Base-by-base conservation (phyloP, 1,140 invertebrate species). In the Druon quercuslanigerum region DNA sequence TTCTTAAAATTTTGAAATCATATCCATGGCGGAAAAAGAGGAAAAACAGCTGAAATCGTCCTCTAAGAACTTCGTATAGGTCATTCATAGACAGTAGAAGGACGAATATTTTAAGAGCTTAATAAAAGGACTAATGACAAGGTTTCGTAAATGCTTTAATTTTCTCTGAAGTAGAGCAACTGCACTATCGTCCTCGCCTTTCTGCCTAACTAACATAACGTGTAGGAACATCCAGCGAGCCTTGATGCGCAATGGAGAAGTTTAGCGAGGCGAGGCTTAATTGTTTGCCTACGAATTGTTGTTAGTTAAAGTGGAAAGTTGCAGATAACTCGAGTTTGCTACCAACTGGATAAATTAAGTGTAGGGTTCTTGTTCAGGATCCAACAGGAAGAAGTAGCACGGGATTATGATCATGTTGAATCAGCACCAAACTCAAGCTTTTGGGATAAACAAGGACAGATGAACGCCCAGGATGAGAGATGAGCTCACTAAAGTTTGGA, bases 231-330 rank as follows among this genome's bases (percentile, higher is more conserved):
- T 56, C 25, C 52, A 54, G 78, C 75, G 75, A 77, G 78, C 56
- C 25, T 13, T 25, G 60, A 66, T 66, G 60, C 60, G 75, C 16
- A 54, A 60, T 50, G 56, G 6, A 40, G 73, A 79, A 80, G 66
- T 79, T 80, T 79, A 57, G 75, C 60, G 72, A 81, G 74, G 74
- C 83, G 66, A 85, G 81, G 84, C 87, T 87, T 87, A 89, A 89
- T 88, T 90, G 87, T 90, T 90, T 89, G 87, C 83, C 81, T 79
- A 81, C 82, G 84, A 86, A 90, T 88, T 88, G 85, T 90, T 90
- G 86, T 86, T 84, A 85, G 87, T 87, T 88, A 85, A 87, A 90
- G 87, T 89, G 85, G 82, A 89, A 90, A 90, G 87, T 90, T 88
- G 86, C 83, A 84, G 86, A 89, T 90, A 89, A 89, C 85, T 86